Base-by-base conservation (phyloP, 1,140 invertebrate genomes). In the Phenacoccus solenopsis region DNA sequence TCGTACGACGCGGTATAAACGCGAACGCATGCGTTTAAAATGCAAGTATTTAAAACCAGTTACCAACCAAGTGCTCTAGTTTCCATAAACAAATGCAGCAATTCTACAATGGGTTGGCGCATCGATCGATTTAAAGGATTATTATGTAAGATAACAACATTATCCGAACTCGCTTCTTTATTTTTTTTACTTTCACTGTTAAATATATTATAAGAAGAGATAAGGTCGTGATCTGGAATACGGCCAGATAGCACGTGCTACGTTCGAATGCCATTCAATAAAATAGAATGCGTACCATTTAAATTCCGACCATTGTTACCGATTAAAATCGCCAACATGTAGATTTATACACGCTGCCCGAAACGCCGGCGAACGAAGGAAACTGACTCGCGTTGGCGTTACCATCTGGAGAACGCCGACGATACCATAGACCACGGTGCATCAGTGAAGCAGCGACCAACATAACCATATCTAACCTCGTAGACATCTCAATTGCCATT, bases 221-320 rank as follows among this genome's bases (percentile, higher is more conserved):
- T 64, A 64, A 24, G 59, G 59, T 64, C 59, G 59, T 64, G 59
- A 64, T 64, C 59, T 64, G 59, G 59, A 64, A 64, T 64, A 64
- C 59, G 25, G 59, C 59, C 59, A 64, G 59, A 9, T 64, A 64
- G 20, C 59, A 64, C 59, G 59, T 64, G 59, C 59, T 64, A 64
- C 5, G 38, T 49, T 9, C 38, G 38, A 49, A 49, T 49, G 38
- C 38, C 38, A 49, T 49, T 49, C 38, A 16, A 4, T 2, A 49
- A 49, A 49, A 49, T 49, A 49, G 38, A 49, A 49, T 49, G 16
- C 38, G 38, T 49, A 49, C 38, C 20, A 49, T 49, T 49, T 49
- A 49, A 49, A 49, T 9, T 49, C 38, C 38, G 38, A 49, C 38
- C 16, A 49, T 49, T 49, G 38, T 49, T 49, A 49, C n/a, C 38